Evolutionary conservation across 2,797 vertebrate genomes (phyloP).

Genomic region (Dicrostonyx torquatus): DNA sequence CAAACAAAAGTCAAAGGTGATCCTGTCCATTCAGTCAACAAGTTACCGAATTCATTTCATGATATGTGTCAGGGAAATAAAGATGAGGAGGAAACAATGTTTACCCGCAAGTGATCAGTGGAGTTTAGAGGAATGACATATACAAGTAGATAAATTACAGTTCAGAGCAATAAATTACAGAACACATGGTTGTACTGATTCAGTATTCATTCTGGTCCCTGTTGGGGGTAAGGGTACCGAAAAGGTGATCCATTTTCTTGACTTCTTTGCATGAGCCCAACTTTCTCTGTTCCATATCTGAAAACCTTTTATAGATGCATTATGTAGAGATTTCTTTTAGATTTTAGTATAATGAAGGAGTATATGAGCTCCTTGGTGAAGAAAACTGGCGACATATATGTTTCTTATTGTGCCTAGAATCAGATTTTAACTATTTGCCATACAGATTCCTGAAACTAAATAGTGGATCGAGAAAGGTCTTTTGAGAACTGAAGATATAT

Average conservation of each 20-base stretch:
- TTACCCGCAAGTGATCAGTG: constrained; percentile 46
- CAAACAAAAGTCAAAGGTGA: constrained; percentile 60
- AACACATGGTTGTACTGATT: constrained; percentile 54
- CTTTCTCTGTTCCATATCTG: constrained; percentile 39
- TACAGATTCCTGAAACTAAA: constrained; percentile 70
- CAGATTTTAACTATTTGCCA: constrained; percentile 66
- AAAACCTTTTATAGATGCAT: constrained; percentile 29
- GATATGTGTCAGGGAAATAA: constrained; percentile 56
- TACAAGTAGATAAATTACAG: constrained; percentile 49
- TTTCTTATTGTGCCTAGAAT: constrained; percentile 59
- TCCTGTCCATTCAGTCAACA: constrained; percentile 44
- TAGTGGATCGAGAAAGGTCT: constrained; percentile 69
- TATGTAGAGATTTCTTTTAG: constrained; percentile 35
- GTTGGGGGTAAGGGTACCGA: not conserved
- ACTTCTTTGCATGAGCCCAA: constrained; percentile 22
- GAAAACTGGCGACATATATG: constrained; percentile 51
- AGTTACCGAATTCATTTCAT: constrained; percentile 56
- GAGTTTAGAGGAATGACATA: constrained; percentile 36
- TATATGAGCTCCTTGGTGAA: constrained; percentile 54
- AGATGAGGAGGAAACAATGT: constrained; percentile 51
- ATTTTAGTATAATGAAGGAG: constrained; percentile 35
- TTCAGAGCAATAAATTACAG: constrained; percentile 59
- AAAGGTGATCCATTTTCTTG: constrained; percentile 38
- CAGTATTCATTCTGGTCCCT: constrained; percentile 25
- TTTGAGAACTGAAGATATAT: constrained; percentile 71